These are phyloP conservation scores for Dyspetes luteomarginatus DNA, from an alignment of 2,888 invertebrate genomes.

Conservation along the genomic window DNA sequence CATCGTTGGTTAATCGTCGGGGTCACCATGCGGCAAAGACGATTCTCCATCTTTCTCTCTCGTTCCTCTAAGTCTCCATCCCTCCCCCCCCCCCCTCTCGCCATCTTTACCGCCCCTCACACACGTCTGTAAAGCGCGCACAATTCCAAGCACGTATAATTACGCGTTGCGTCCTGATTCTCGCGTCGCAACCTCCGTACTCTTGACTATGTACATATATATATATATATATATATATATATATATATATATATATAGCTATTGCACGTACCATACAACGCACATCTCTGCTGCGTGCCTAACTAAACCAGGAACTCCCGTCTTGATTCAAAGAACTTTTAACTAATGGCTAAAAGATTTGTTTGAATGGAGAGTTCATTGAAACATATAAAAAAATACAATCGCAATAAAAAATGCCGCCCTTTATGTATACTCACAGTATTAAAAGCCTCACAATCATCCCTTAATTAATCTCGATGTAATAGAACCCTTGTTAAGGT, in stretches of 20 bases:
- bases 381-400: not conserved
- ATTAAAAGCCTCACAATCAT: not conserved
- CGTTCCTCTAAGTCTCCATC: slow-evolving; percentile 32
- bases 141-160: slow-evolving; percentile 67
- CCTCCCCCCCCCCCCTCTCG: slow-evolving; percentile 1
- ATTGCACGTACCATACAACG: too few relatives aligned
- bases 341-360: too few relatives aligned
- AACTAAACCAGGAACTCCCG: too few relatives aligned
- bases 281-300: too few relatives aligned
- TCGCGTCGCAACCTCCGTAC: slow-evolving; percentile 60
- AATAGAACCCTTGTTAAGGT: not conserved
- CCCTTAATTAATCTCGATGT: slow-evolving; percentile 1
- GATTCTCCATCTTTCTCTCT: slow-evolving; percentile 54
- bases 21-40: slow-evolving; percentile 61
- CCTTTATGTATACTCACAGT: not conserved
- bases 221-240: too few relatives aligned
- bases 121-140: slow-evolving; percentile 46
- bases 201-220: too few relatives aligned
- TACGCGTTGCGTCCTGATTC: slow-evolving; percentile 65
- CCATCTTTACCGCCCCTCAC: not conserved
- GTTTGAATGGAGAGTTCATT: not conserved
- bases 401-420: not conserved
- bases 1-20: slow-evolving; percentile 64
- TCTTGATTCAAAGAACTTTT: too few relatives aligned
- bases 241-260: too few relatives aligned